Evolutionary conservation across 2,113 vertebrate species (phyloP).

Genomic region (sheep (Ovis aries)): ARS-UI_Ramb_v3.0 NC_056061.1:2565501-2566000

Average conservation of each 20-base stretch:
- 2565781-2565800: slow-evolving; percentile 37
- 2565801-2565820: slow-evolving; percentile 66
- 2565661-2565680: neutral
- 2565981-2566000: slow-evolving; percentile 39
- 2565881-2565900: slow-evolving; percentile 75
- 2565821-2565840: slow-evolving; percentile 70
- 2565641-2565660: neutral
- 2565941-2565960: slow-evolving; percentile 29
- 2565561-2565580: neutral
- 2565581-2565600: slow-evolving; percentile 20
- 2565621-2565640: neutral
- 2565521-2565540: slow-evolving; percentile 21
- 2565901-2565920: slow-evolving; percentile 68
- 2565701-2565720: neutral
- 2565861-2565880: slow-evolving; percentile 64
- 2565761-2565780: slow-evolving; percentile 55
- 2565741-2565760: slow-evolving; percentile 41
- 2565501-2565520: neutral
- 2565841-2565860: slow-evolving; percentile 64
- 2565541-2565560: neutral
- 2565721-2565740: neutral
- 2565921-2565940: slow-evolving; percentile 48
- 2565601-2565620: neutral
- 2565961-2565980: slow-evolving; percentile 5
- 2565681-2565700: slow-evolving; percentile 21